Evolutionary conservation across 1,140 invertebrate species (phyloP).

Genomic region (Coenobita brevimanus): DNA sequence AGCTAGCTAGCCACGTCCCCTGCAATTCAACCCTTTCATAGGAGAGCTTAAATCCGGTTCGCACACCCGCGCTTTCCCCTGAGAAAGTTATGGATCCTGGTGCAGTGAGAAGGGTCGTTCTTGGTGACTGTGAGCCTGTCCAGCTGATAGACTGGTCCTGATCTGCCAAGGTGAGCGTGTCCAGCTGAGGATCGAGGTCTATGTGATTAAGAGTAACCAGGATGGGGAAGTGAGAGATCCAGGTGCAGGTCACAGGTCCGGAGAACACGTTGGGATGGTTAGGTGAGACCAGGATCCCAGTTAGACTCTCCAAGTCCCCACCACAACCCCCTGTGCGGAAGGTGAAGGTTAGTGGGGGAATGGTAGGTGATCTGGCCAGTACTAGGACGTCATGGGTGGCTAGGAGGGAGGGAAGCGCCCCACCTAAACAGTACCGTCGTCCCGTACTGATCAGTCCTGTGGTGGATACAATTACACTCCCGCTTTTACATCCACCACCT

Average conservation of each 20-base stretch:
- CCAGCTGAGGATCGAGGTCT: constrained; percentile 25
- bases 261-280: constrained; percentile 9
- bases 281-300: constrained; percentile 20
- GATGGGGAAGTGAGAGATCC: constrained; percentile 16
- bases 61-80: constrained; percentile 12
- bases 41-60: constrained; percentile 15
- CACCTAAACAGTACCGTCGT: constrained; percentile 16
- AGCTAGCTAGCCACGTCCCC: constrained; percentile 5
- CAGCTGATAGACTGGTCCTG: neutral
- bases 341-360: constrained; percentile 18
- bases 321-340: constrained; percentile 34
- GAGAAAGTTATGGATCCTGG: constrained; percentile 17
- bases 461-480: constrained; percentile 30
- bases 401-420: neutral
- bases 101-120: neutral
- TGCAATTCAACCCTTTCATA: constrained; percentile 32
- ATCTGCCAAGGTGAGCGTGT: constrained; percentile 18
- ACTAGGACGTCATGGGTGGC: constrained; percentile 31
- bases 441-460: constrained; percentile 26
- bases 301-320: neutral
- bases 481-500: neutral
- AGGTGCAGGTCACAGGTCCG: constrained; percentile 35
- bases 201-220: constrained; percentile 21
- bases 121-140: neutral
- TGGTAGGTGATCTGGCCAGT: neutral